Conservation (phyloP, 2,113 vertebrate species). For the Ageneiosus marmoratus region DNA sequence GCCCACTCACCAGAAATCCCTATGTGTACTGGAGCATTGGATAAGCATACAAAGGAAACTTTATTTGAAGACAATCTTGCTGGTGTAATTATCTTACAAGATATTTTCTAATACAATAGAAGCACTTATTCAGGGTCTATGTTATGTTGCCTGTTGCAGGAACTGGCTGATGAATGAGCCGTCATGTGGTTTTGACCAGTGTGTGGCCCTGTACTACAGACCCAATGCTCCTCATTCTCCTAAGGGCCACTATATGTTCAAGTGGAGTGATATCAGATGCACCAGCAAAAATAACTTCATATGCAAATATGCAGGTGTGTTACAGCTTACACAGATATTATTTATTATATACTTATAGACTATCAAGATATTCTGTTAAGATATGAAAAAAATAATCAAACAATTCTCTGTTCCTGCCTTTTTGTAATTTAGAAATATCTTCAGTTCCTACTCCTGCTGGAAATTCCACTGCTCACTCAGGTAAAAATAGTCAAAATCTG, state of each 20-base stretch:
- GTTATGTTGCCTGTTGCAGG: constrained; percentile 66
- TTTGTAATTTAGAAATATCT: constrained; percentile 62
- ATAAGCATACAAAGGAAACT: not conserved
- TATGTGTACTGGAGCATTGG: not conserved
- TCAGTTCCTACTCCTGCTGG: constrained; percentile 55
- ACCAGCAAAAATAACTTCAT: constrained; percentile 94
- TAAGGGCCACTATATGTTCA: constrained; percentile 82
- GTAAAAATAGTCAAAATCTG: constrained; percentile 54
- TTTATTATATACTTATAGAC: not conserved
- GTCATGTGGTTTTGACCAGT: constrained; percentile 87
- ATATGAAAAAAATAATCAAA: not conserved
- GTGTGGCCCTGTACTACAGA: constrained; percentile 89
- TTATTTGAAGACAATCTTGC: not conserved
- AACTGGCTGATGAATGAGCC: constrained; percentile 93
- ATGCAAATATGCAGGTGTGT: constrained; percentile 92
- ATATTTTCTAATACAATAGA: not conserved
- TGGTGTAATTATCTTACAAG: not conserved
- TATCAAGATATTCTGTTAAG: not conserved
- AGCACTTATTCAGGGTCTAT: constrained; percentile 2
- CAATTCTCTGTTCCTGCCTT: not conserved
- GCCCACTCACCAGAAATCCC: not conserved
- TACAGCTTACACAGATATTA: not conserved
- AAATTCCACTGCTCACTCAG: constrained; percentile 59
- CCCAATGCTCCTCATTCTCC: constrained; percentile 74
- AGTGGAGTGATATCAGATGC: constrained; percentile 91